These are phyloP conservation scores for Mya arenaria DNA, from an alignment of 1,140 invertebrate genomes.

Conservation along the genomic window DNA sequence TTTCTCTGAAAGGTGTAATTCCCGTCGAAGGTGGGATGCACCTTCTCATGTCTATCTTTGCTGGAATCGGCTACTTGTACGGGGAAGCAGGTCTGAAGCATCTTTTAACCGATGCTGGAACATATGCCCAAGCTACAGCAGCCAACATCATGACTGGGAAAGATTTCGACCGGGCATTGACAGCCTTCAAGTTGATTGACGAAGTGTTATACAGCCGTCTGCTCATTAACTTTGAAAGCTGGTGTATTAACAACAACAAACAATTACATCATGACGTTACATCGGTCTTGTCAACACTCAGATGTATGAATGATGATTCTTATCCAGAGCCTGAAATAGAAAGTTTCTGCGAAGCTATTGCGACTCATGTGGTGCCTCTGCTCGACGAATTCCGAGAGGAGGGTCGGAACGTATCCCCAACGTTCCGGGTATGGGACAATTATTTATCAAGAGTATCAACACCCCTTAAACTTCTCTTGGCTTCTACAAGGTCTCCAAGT, in stretches of 20 bases:
- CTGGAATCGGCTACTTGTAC: neutral
- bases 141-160: slow-evolving; percentile 10
- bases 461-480: neutral
- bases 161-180: slow-evolving; percentile 22
- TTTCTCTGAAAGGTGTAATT: slow-evolving; percentile 9
- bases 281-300: too few species aligned
- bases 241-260: too few species aligned
- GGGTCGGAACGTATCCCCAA: neutral
- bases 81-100: slow-evolving; percentile 15
- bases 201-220: neutral
- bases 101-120: slow-evolving; percentile 8
- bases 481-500: neutral
- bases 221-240: too few species aligned
- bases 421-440: slow-evolving; percentile 27
- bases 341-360: too few species aligned
- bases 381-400: neutral
- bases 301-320: too few species aligned
- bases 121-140: slow-evolving; percentile 5
- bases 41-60: slow-evolving; percentile 16
- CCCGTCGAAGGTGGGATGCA: slow-evolving; percentile 40
- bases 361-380: too few species aligned
- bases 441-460: neutral
- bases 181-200: slow-evolving; percentile 29
- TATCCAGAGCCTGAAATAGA: too few species aligned
- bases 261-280: slow-evolving; percentile 2